Base-by-base conservation (phyloP, 2,888 invertebrate species). In the Sycophila texana region DNA sequence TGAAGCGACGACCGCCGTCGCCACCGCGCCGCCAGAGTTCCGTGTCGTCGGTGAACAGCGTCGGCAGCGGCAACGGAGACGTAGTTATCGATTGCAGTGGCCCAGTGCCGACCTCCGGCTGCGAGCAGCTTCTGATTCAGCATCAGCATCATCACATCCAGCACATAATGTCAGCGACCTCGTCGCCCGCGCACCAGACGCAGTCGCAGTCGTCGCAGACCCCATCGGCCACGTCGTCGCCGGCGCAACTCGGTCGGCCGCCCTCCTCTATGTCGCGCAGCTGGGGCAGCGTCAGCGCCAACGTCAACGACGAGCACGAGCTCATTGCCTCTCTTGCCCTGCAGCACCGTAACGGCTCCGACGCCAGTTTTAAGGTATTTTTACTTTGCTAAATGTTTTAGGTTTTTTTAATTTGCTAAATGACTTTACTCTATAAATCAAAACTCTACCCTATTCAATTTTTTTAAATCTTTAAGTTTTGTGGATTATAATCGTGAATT, bases 331-430 rank as follows among this genome's bases (percentile, higher is more conserved):
- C 90, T 70, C 90, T 91, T 76, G 90, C 92, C 82, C 87, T 92
- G 85, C 93, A 93, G 87, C 93, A 93, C 87, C 92, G 95, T 82
- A 95, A 95, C 84, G 95, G 95, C 60, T 95, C 95, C 84, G 95
- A 95, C 90, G 95, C 95, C 88, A 95, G 95, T 91, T 96, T 96
- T 91, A 95, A 95, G 94, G 95, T 95, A 26, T n/a, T n/a, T n/a
- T n/a, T n/a, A n/a, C n/a, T 18, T 20, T 13, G 26, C 2, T 26
- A 7, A 22, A 60, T 13, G 22, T 12, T 1, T 22, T n/a, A 95
- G 94, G 95, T 95, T 18, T n/a, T 26, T 1, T 26, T 26, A 26
- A 5, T 49, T 20, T 13, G 14, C 10, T 22, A 7, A 22, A 60
- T 13, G 22, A 22, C 4, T 22, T 26, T 26, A 26, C 3, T 26